Evolutionary conservation across 2,888 invertebrate genomes (phyloP), one percentile per base, ranked within the genome.

Genomic region (Hyppa rectilinea): DNA sequence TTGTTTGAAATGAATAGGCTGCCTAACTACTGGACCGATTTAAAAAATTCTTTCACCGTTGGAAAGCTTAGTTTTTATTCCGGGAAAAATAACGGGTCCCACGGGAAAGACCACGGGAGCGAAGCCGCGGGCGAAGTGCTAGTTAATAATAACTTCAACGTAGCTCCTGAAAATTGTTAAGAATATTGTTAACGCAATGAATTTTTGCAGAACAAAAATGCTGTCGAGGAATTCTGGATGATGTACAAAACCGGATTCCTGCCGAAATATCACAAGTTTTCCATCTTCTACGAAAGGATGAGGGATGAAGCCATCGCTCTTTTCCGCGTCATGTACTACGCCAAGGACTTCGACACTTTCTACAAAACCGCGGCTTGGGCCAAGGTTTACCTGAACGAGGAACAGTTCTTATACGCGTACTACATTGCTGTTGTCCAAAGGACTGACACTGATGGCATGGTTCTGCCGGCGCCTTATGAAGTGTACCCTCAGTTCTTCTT

Each of bases 381-480:
- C 9, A 96, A 97, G 58, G 93, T 96, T 69, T 89, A 96, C 85
- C 89, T 97, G 29, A 97, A 97, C 91, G 96, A 97, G 78, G 96
- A 96, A 61, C 93, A 97, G 87, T 97, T 97, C 92, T 88, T 96
- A 7, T 97, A 97, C 86, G 95, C 96, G 4, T 93, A 97, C 86
- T 96, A 96, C 83, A 95, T 97, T 20, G 97, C 97, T 38, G 89
- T 96, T 10, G 85, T 96, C 29, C 97, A 97, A 83, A 96, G 97
- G 58, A 85, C 93, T 7, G 97, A 97, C 82, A 95, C 96, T 66
- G 91, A 92, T 59, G 96, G 96, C 59, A 89, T 97, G 36, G 96
- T 96, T 23, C 84, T 97, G 52, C 97, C 97, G 4, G 96, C 97
- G 4, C 94, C 97, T 10, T 97, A 97, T 86, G 97, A 97, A 94